Evolutionary conservation across 2,113 vertebrate species (phyloP).

Genomic region (Dinomys branickii): DNA sequence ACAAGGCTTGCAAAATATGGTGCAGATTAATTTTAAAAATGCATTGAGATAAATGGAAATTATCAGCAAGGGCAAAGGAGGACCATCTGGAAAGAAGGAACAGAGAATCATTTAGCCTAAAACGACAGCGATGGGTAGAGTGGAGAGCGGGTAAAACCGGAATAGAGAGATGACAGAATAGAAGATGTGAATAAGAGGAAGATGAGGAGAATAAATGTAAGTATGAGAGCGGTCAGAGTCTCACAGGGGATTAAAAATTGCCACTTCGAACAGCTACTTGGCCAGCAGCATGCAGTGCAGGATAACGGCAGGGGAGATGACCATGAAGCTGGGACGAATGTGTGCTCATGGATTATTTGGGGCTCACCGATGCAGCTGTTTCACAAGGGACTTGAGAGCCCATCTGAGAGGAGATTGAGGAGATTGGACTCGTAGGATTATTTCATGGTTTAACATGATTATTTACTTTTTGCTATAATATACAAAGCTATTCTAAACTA

Average conservation of each 20-base stretch:
- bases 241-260: constrained; percentile 53
- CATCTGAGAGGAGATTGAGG: constrained; percentile 25
- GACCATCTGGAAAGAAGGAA: constrained; percentile 65
- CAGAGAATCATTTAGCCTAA: constrained; percentile 35
- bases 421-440: neutral
- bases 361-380: constrained; percentile 38
- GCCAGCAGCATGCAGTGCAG: neutral
- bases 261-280: constrained; percentile 33
- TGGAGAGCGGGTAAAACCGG: constrained; percentile 36
- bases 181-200: neutral
- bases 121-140: neutral
- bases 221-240: neutral
- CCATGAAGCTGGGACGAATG: neutral
- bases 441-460: constrained; percentile 61
- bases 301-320: neutral
- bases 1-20: neutral
- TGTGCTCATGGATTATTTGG: constrained; percentile 55
- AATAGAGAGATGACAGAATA: neutral
- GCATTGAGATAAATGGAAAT: constrained; percentile 63
- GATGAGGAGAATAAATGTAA: constrained; percentile 1
- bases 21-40: constrained; percentile 62
- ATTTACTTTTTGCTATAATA: constrained; percentile 66
- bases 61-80: constrained; percentile 58
- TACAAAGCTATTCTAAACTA: constrained; percentile 56
- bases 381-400: constrained; percentile 51